Percentiles rank a stretch among this genome's conserved stretches.
Conservation (phyloP, 2,797 vertebrate species). For the Manis crassicaudata region DNA sequence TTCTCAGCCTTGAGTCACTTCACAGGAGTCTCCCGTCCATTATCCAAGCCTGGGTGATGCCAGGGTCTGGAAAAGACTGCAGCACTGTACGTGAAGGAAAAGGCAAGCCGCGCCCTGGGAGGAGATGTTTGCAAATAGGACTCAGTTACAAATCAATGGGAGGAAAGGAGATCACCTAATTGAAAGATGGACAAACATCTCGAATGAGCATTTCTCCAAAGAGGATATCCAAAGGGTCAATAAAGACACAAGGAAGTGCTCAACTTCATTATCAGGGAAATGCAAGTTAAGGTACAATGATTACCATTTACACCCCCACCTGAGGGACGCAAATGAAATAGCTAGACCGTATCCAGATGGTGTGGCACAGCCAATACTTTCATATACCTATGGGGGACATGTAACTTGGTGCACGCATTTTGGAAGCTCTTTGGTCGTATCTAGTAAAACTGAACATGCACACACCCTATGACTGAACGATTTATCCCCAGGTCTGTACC, state of each 20-base stretch:
- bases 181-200: background rate
- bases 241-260: background rate
- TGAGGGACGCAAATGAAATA: too few relatives aligned
- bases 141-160: background rate
- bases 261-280: background rate
- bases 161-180: background rate
- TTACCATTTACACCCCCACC: background rate
- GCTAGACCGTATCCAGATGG: background rate
- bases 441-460: background rate
- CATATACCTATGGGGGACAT: accelerated
- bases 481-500: background rate
- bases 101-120: background rate
- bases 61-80: background rate
- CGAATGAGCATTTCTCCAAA: background rate
- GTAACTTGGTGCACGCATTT: background rate
- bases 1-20: background rate
- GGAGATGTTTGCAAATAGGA: background rate
- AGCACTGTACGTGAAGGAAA: background rate
- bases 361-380: accelerated
- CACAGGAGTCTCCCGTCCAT: background rate
- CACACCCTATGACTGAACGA: accelerated
- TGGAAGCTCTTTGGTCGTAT: background rate
- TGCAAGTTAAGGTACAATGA: background rate
- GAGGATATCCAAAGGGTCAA: background rate
- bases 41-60: background rate